Base-by-base conservation (phyloP, 2,888 invertebrate genomes). In the Clostera curtula region DNA sequence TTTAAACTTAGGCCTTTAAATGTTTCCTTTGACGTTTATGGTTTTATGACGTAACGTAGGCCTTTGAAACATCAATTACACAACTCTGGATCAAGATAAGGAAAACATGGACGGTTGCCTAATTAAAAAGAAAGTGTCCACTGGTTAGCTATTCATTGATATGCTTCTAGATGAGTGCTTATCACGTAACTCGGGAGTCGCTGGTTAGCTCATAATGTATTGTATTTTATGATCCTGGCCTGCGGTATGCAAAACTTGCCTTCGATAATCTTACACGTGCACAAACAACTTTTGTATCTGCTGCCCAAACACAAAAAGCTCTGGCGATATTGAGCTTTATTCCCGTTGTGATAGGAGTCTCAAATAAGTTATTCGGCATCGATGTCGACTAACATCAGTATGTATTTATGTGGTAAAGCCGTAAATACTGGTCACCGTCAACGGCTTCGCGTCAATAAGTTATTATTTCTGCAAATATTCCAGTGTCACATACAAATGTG, bases 201-300 rank as follows among this genome's bases (percentile, higher is more conserved):
- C 48, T 56, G 58, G 57, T 48, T 56, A 35, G 62, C 61, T 72
- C 74, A 61, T 77, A 71, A 77, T 70, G 70, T 73, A 64, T 70
- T 70, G 68, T 71, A 72, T 70, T 77, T 77, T 76, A 76, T 69
- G 60, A 56, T 59, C 63, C 56, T 63, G 73, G 72, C 71, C 69
- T 63, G 73, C 61, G 72, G 71, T 77, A 75, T 76, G 75, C 72
- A 73, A 74, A 74, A 74, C 73, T 64, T 48, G 67, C 64, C 71
- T 74, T 68, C 72, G 58, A 71, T 73, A 76, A 72, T 73, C 69
- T 66, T 58, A 56, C 57, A 50, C 60, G 49, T 51, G 51, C 60
- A 58, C 60, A 59, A 42, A 53, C 64, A 57, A 61, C 55, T 32
- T 59, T 60, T 49, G 49, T 46, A 57, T 58, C n/a, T 69, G 48